Conservation (phyloP, 2,888 invertebrate species). For the Leucania comma region DNA sequence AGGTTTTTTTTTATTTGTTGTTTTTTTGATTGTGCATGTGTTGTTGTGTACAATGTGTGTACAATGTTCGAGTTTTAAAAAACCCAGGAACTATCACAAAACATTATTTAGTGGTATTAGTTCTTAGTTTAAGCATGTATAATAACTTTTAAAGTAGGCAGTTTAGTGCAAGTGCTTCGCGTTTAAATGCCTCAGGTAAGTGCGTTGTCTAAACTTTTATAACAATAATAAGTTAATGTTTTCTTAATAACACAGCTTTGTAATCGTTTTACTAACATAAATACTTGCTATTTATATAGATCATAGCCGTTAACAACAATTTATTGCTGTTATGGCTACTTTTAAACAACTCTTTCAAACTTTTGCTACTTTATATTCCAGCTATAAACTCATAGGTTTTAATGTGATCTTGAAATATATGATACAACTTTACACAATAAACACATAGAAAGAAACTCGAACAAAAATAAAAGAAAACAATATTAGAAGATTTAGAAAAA, state of each 20-base stretch:
- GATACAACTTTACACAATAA: too few species aligned
- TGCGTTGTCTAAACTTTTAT: constrained; percentile 3
- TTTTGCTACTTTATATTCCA: too few species aligned
- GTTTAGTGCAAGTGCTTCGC: constrained; percentile 2
- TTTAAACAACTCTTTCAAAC: background rate
- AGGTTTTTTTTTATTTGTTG: constrained; percentile 10
- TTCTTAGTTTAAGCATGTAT: background rate
- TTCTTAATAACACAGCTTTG: background rate
- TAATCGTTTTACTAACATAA: background rate
- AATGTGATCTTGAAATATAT: too few species aligned
- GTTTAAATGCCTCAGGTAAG: constrained; percentile 25
- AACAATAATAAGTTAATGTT: background rate
- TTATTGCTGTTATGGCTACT: background rate
- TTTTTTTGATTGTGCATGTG: background rate
- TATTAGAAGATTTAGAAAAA: too few species aligned
- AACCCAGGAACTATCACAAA: background rate
- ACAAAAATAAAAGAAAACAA: too few species aligned
- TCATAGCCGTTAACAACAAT: background rate
- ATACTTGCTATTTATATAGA: background rate
- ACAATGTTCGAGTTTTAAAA: background rate
- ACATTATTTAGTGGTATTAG: background rate
- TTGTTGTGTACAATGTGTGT: constrained; percentile 4
- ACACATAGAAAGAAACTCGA: too few species aligned
- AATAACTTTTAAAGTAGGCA: background rate
- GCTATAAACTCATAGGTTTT: too few species aligned